phyloP scores from a whole-genome alignment of 2,888 invertebrate species.

The Nephrocerus scutellatus region DNA sequence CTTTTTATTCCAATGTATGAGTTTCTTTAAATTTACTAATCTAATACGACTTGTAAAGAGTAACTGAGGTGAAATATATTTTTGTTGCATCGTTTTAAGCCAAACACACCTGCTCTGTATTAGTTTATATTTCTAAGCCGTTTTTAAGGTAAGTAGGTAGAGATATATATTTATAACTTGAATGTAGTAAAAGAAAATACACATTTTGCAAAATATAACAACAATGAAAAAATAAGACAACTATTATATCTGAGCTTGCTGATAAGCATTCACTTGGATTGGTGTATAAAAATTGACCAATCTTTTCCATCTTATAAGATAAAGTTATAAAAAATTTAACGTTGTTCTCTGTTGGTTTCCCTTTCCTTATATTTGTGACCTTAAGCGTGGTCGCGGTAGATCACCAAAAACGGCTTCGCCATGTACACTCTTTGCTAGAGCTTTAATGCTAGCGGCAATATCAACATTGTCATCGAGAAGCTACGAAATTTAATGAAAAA shows the following conservation, averaged over 20 bases:
- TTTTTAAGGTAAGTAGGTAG: no score
- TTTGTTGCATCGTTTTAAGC: no score
- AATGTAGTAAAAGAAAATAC: conserved; percentile 7
- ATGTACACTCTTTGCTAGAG: conserved; percentile 84
- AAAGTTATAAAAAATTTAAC: conserved; percentile 3
- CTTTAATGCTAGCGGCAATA: conserved; percentile 87
- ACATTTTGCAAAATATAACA: conserved; percentile 8
- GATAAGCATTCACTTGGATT: no score
- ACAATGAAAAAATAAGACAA: no score
- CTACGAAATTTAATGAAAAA: conserved; percentile 32
- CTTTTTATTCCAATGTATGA: no score
- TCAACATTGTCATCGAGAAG: conserved; percentile 61
- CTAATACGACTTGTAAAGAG: no score
- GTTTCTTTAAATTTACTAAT: no score
- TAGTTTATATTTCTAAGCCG: no score
- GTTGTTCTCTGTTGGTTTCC: conserved; percentile 3
- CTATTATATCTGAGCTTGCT: no score
- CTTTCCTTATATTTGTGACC: conserved; percentile 64
- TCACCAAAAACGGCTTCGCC: conserved; percentile 83
- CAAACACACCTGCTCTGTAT: no score
- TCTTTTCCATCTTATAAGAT: conserved; percentile 1
- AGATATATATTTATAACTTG: conserved; percentile 1
- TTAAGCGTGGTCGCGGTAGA: conserved; percentile 76
- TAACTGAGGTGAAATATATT: no score
- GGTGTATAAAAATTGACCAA: conserved; percentile 2